Base-by-base conservation (phyloP, 37 sponge, comb jelly and placozoan genomes). In the Mnemiopsis leidyi region DNA sequence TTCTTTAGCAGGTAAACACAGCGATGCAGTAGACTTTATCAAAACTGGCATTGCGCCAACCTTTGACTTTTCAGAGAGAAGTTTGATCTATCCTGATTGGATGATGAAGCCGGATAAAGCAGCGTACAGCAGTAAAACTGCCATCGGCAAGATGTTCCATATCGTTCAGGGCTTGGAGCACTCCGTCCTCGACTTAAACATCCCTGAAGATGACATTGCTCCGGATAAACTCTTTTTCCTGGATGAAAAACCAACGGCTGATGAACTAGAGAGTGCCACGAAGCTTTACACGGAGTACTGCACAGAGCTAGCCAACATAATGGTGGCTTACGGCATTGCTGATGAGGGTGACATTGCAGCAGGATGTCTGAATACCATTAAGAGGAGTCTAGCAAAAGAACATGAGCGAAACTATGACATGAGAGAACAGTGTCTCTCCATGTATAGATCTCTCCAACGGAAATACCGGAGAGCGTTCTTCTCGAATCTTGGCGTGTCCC, bases 11-110 rank as follows among this genome's bases (percentile, higher is more conserved):
- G 36, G 39, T 1, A 85, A 85, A 37, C 90, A 85, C 90, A 85
- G 90, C 36, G 90, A 85, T n/a, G 90, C 90, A 85, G 90, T 85
- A 3, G 90, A 85, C 90, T 85, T 85, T 21, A 85, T 85, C 0
- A 85, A 85, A 39, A 85, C 90, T 28, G 90, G 90, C 26, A 85
- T 85, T 28, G 90, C 90, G 0, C 90, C 90, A 32, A 29, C n/a
- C 38, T 85, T 85, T 21, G 61, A 85, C 90, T 85, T 33, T 39
- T 3, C n/a, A 2, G 90, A 85, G 61, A 13, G 90, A 3, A 85
- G 90, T 25, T 26, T 85, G 61, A 40, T 40, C 39, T 85, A 85
- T 28, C 90, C 90, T 2, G 90, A 85, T 29, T 85, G 90, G 90
- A 85, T 85, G 90, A 38, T 85, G 90, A 85, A 85, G 61, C 90